Conservation (phyloP, 2,888 invertebrate species). For the Encarsia formosa region DNA sequence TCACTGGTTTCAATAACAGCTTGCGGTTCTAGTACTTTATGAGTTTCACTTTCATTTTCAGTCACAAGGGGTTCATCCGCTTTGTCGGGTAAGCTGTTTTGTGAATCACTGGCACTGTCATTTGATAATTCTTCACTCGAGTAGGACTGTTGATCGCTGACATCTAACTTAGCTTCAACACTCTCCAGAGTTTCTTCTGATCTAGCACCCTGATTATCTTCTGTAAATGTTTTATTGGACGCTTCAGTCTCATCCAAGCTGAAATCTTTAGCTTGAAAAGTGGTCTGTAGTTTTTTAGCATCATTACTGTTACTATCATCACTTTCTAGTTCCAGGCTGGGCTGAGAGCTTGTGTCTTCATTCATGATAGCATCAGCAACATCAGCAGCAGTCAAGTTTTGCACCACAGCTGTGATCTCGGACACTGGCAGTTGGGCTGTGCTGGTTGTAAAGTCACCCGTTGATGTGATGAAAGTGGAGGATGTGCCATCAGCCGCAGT, state of each 20-base stretch:
- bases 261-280: constrained; percentile 47
- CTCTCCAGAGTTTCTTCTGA: constrained; percentile 12
- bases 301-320: constrained; percentile 36
- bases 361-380: constrained; percentile 47
- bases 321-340: constrained; percentile 44
- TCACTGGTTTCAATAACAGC: constrained; percentile 10
- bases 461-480: constrained; percentile 34
- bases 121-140: constrained; percentile 5
- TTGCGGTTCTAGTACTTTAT: too few species aligned
- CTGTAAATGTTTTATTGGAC: constrained; percentile 23
- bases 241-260: constrained; percentile 31
- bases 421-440: constrained; percentile 6
- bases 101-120: constrained; percentile 6
- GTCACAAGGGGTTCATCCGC: not conserved
- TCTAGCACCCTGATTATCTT: constrained; percentile 6
- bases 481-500: constrained; percentile 57
- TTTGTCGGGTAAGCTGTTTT: too few species aligned
- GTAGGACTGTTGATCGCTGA: not conserved
- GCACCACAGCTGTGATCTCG: constrained; percentile 8
- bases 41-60: too few species aligned
- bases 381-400: constrained; percentile 30
- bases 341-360: constrained; percentile 48
- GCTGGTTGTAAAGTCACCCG: constrained; percentile 32
- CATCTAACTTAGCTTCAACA: constrained; percentile 16
- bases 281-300: constrained; percentile 40